Evolutionary conservation across 2,888 invertebrate genomes (phyloP).

Genomic region (Ophion ventricosus): DNA sequence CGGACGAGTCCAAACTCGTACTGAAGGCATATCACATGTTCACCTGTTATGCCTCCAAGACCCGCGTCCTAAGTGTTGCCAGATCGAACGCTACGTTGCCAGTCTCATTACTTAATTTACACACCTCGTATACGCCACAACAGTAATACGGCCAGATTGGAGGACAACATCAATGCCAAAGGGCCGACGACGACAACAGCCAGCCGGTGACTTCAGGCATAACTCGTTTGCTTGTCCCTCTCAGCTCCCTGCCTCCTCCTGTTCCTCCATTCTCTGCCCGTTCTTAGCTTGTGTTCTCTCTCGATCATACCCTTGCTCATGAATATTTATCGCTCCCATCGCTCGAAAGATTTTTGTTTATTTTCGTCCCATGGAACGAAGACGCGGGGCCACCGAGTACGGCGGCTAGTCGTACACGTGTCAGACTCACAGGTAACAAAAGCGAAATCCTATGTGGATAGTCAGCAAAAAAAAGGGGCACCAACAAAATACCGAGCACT

Average conservation of each 20-base stretch:
- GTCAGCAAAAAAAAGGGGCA: not conserved
- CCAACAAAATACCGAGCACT: not conserved
- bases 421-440: not conserved
- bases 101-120: too few relatives aligned
- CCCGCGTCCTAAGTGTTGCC: too few relatives aligned
- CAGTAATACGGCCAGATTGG: constrained; percentile 30
- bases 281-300: constrained; percentile 26
- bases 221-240: constrained; percentile 24
- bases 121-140: constrained; percentile 18
- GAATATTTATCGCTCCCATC: constrained; percentile 73
- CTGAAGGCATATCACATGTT: too few relatives aligned
- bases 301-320: constrained; percentile 65
- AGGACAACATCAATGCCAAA: constrained; percentile 38
- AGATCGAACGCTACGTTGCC: too few relatives aligned
- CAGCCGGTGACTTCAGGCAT: constrained; percentile 69
- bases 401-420: constrained; percentile 22
- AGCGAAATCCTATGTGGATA: not conserved
- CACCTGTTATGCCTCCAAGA: too few relatives aligned
- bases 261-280: too few relatives aligned
- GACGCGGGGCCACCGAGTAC: constrained; percentile 20
- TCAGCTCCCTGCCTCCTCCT: not conserved
- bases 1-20: too few relatives aligned
- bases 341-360: constrained; percentile 69
- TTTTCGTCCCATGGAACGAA: constrained; percentile 59
- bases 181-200: constrained; percentile 62